These are phyloP conservation scores for Phalangium opilio DNA, from an alignment of 2,888 invertebrate species.

Conservation along the genomic window DNA sequence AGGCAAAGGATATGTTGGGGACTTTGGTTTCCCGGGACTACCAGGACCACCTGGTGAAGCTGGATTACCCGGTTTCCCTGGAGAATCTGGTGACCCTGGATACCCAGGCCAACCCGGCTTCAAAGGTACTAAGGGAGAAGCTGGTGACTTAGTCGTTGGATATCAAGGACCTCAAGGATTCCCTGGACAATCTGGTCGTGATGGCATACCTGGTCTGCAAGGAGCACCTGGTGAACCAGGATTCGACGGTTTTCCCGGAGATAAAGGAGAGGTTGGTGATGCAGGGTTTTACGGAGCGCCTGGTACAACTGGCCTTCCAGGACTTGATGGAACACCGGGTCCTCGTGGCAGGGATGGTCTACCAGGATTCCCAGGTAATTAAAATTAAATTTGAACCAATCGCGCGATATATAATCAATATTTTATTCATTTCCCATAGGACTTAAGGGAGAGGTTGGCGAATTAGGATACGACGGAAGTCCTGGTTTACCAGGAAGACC, in stretches of 20 bases:
- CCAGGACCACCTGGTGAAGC: constrained; percentile 11
- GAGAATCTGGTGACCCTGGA: constrained; percentile 11
- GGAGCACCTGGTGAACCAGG: constrained; percentile 31
- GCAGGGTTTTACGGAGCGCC: constrained; percentile 38
- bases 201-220: constrained; percentile 19
- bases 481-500: constrained; percentile 8
- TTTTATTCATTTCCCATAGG: too few species aligned
- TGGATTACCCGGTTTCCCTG: constrained; percentile 13
- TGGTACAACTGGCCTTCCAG: constrained; percentile 13
- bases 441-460: constrained; percentile 8
- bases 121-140: constrained; percentile 7
- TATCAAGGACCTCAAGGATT: constrained; percentile 4
- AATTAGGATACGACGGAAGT: constrained; percentile 7
- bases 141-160: constrained; percentile 1
- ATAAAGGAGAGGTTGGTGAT: constrained; percentile 44
- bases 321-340: constrained; percentile 12
- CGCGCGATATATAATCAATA: too few species aligned
- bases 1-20: constrained; percentile 13
- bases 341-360: not conserved
- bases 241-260: constrained; percentile 32
- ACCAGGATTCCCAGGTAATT: too few species aligned
- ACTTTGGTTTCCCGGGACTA: constrained; percentile 10
- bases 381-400: too few species aligned
- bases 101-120: constrained; percentile 9
- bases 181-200: constrained; percentile 11